A percentile compares a stretch with the other conserved stretches of the same genome.
These are phyloP conservation scores for Bimastos eiseni DNA, from an alignment of 2,888 invertebrate genomes.

Conservation along the genomic window DNA sequence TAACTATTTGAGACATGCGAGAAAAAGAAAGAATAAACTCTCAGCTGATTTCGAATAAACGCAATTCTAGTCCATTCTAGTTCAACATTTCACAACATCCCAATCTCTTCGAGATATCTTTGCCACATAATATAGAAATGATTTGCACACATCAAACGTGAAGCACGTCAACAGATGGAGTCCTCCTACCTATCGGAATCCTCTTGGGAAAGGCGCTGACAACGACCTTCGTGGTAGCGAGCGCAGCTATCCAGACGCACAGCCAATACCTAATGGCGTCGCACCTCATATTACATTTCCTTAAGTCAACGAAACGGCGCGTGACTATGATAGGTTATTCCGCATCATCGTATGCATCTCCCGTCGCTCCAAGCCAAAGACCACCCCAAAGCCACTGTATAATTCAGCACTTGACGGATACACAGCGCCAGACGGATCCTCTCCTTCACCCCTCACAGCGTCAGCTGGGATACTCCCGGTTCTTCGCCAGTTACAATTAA, in stretches of 20 bases:
- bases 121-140: not conserved
- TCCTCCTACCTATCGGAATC: not conserved
- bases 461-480: not conserved
- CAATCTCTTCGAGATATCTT: not conserved
- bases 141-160: not conserved
- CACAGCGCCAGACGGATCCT: not conserved
- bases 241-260: not conserved
- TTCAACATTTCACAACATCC: not conserved
- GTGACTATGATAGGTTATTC: not conserved
- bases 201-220: slow-evolving; percentile 17
- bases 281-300: slow-evolving; percentile 13
- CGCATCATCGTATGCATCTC: not conserved
- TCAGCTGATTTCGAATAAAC: no score
- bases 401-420: not conserved
- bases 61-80: not conserved
- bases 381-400: not conserved
- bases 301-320: not conserved
- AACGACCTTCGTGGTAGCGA: not conserved
- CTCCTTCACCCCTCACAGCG: not conserved
- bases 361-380: not conserved
- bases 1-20: not conserved
- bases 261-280: not conserved
- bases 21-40: not conserved
- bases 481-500: not conserved
- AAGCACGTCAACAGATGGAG: not conserved